Percentiles rank a stretch among this genome's conserved stretches.
These are phyloP conservation scores for Dysidea cf. avara DNA, from an alignment of 37 sponge, comb jelly and placozoan species.

Conservation along the genomic window DNA sequence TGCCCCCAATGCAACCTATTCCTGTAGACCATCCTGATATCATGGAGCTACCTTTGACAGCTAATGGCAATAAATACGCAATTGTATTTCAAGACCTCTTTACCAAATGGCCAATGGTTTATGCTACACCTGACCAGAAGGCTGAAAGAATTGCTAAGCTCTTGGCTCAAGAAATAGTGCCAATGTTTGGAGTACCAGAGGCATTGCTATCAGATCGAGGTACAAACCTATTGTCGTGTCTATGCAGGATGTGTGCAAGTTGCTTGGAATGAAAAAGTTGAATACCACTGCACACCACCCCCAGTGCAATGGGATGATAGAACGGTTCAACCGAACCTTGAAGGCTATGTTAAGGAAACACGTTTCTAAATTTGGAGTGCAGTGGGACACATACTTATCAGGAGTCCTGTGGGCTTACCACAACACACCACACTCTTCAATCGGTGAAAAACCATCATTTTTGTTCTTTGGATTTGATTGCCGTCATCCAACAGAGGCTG, in stretches of 20 bases:
- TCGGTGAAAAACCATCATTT: slow-evolving; percentile 37
- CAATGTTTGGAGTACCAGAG: no score
- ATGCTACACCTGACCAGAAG: slow-evolving; percentile 54
- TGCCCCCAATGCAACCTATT: slow-evolving; percentile 50
- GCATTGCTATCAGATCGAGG: slow-evolving; percentile 55
- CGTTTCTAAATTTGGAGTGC: no score
- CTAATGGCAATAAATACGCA: slow-evolving; percentile 17
- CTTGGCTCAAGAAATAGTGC: no score
- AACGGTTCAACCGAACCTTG: slow-evolving; percentile 17
- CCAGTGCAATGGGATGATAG: no score
- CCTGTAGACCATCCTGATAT: slow-evolving; percentile 37
- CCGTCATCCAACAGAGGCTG: slow-evolving; percentile 17
- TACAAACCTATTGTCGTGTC: slow-evolving; percentile 37
- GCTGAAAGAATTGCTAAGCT: no score
- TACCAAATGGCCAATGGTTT: slow-evolving; percentile 57
- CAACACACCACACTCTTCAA: slow-evolving; percentile 18
- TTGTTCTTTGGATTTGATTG: slow-evolving; percentile 40
- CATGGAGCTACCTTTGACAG: slow-evolving; percentile 42
- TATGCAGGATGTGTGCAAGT: slow-evolving; percentile 37
- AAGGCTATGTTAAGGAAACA: slow-evolving; percentile 11
- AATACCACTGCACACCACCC: no score
- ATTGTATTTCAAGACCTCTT: slow-evolving; percentile 59
- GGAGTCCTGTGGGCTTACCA: slow-evolving; percentile 23
- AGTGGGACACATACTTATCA: slow-evolving; percentile 38
- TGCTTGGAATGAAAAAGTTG: slow-evolving; percentile 24